Base-by-base conservation (phyloP, 1,140 invertebrate genomes). In the Conopomorpha cramerella region DNA sequence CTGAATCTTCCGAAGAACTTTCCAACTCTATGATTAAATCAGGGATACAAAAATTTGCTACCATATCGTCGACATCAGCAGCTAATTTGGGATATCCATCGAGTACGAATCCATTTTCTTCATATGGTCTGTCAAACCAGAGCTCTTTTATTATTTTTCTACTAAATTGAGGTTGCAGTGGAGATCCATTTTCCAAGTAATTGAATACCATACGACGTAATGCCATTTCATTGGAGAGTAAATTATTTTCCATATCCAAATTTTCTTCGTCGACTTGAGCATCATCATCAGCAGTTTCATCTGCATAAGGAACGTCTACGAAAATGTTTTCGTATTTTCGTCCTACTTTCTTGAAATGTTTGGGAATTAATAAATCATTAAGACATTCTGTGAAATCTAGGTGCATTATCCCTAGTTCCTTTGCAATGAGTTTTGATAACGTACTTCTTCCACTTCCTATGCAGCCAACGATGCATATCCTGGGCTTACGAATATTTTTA, bases 11-110 rank as follows among this genome's bases (percentile, higher is more conserved):
- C 3, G 48, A 41, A 40, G 40, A 58, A 23, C 57, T 51, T 34
- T 62, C 47, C 23, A 83, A 43, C 43, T 78, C 63, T 19, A 85
- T 56, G 2, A 84, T 46, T 29, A 83, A 33, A 49, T 85, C 81
- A 8, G 83, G 83, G 16, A 84, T 73, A 16, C 70, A 49, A 51
- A 54, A 78, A 43, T 63, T 45, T 13, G 56, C 26, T 12, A 72
- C 19, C 64, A 82, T 80, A 15, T 68, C 54, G 30, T 81, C 65
- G 6, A 80, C 46, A 54, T 84, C 81, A 33, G 46, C 45, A 7
- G 63, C 45, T 18, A 68, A 53, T 44, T 66, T 77, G 8, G 83
- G 83, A 60, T 80, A 84, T 30, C 74, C 78, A 50, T 84, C 79
- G 16, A 85, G 43, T n/a, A 83, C 60, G 45, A 82, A 55, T 13